phyloP scores from a whole-genome alignment of 2,113 vertebrate species.

The Speoplatyrhinus poulsoni region DNA sequence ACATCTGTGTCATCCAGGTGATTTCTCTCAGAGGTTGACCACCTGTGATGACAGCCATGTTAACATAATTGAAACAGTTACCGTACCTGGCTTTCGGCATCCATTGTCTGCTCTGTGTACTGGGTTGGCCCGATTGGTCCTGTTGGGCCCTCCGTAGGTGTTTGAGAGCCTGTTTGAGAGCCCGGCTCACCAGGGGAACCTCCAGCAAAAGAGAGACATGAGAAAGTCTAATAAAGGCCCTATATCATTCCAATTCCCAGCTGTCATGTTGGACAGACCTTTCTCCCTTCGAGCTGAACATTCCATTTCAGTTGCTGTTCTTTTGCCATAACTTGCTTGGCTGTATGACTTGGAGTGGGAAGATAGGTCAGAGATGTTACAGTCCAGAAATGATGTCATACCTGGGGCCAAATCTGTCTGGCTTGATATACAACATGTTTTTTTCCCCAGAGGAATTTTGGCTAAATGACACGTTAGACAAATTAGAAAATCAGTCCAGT shows the following conservation, averaged over 20 bases:
- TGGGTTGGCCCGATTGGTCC: constrained; percentile 76
- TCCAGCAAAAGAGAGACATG: constrained; percentile 15
- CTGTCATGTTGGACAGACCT: too few relatives aligned
- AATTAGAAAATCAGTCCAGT: too few relatives aligned
- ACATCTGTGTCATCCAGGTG: not conserved
- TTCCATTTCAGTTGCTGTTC: too few relatives aligned
- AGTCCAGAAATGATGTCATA: not conserved
- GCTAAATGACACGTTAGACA: too few relatives aligned
- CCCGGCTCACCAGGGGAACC: constrained; percentile 55
- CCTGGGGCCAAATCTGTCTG: too few relatives aligned
- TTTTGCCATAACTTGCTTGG: too few relatives aligned
- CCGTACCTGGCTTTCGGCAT: constrained; percentile 83
- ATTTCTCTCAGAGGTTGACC: not conserved
- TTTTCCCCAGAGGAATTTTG: too few relatives aligned
- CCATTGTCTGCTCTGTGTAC: constrained; percentile 86
- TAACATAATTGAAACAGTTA: not conserved
- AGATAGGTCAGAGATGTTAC: not conserved
- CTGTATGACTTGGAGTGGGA: too few relatives aligned
- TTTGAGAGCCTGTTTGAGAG: constrained; percentile 57
- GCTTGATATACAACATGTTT: too few relatives aligned
- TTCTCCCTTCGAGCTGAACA: too few relatives aligned
- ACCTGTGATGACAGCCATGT: not conserved
- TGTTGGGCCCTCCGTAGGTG: constrained; percentile 68
- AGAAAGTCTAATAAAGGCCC: not conserved
- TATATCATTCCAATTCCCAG: not conserved